Evolutionary conservation across 2,113 vertebrate genomes (phyloP).

Genomic region (Alexandromys fortis): DNA sequence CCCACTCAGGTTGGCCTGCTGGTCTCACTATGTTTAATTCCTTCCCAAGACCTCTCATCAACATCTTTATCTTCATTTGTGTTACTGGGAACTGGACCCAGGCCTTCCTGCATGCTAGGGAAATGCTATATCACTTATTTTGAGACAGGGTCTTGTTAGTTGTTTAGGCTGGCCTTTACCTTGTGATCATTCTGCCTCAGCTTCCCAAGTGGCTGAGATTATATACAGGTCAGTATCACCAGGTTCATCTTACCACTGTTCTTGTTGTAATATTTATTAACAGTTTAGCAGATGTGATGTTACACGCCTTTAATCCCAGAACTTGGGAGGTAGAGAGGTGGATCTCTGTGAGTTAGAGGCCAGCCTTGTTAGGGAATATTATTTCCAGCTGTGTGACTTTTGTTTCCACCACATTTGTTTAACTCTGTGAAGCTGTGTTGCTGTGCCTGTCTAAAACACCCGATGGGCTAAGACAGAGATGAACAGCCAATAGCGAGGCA

Average conservation of each 20-base stretch:
- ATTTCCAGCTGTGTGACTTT: too few species aligned
- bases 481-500: too few species aligned
- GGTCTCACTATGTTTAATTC: background rate
- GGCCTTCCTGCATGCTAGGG: background rate
- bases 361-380: background rate
- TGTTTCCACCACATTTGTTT: too few species aligned
- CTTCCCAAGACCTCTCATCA: accelerated
- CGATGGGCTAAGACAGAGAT: too few species aligned
- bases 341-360: background rate
- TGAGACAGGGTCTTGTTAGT: background rate
- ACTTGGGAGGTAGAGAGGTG: background rate
- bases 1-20: background rate
- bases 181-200: background rate
- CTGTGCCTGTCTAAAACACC: too few species aligned
- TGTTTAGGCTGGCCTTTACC: background rate
- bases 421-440: too few species aligned
- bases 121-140: background rate
- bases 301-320: background rate
- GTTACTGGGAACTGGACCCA: background rate
- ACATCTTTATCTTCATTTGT: background rate
- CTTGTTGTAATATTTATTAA: background rate
- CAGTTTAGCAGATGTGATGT: background rate
- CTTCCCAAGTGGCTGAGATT: background rate
- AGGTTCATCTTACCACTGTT: background rate
- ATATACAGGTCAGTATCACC: background rate